phyloP scores from a whole-genome alignment of 2,888 invertebrate genomes.

The Monoplex corrugatus region DNA sequence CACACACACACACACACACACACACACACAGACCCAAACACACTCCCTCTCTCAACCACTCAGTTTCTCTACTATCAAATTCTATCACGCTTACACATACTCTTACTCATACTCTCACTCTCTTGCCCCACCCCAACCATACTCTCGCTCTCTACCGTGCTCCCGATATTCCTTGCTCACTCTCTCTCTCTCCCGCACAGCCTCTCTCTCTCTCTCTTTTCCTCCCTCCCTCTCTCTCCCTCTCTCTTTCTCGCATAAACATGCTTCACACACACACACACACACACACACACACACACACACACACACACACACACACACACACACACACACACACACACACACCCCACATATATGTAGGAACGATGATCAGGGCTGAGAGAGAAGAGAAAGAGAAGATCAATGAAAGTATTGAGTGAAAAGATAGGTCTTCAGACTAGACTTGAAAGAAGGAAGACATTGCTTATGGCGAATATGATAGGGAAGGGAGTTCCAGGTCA shows the following conservation, averaged over 20 bases:
- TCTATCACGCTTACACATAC: not conserved
- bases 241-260: not conserved
- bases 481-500: no score
- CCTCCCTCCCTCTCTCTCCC: conserved; percentile 22
- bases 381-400: no score
- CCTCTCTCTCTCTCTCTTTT: conserved; percentile 22
- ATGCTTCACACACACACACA: not conserved
- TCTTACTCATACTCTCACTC: not conserved
- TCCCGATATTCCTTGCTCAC: not conserved
- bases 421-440: no score
- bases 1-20: conserved; percentile 16
- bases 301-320: no score
- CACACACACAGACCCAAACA: conserved; percentile 17
- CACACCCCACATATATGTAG: no score
- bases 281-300: not conserved
- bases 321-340: no score
- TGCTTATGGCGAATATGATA: no score
- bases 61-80: not conserved
- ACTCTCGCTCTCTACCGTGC: not conserved
- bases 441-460: no score
- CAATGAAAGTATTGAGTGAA: no score
- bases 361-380: no score
- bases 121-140: not conserved
- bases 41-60: not conserved
- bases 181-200: not conserved